Evolutionary conservation across 2,888 invertebrate genomes (phyloP), one percentile per base, ranked within the genome.

Genomic region (Bombylius major): DNA sequence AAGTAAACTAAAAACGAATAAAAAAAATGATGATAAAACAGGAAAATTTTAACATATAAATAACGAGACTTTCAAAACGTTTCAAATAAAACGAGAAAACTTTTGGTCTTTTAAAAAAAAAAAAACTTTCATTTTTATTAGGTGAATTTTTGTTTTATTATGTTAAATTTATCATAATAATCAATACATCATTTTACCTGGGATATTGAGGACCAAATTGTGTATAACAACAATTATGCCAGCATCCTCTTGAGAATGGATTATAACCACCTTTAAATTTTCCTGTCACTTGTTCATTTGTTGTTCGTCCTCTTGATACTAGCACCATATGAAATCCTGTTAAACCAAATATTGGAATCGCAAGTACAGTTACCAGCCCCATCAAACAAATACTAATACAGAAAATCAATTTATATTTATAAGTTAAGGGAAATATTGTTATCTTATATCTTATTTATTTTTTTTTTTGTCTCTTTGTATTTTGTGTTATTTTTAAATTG

Each of bases 221-320:
- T 61, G 92, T 87, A 71, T 92, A 90, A 73, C 90, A 90, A 76
- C 96, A 95, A 76, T 99, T 99, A 69, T 86, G 82, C 82, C 89
- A 88, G 75, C 96, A 98, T 39, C 97, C 97, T 69, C 86, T 81
- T 5, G 94, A 95, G 78, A 98, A 99, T 55, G 99, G 99, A 80
- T 99, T 99, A 76, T 92, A 95, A 46, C 96, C 98, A 55, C 95
- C 95, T 69, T 95, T 92, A 79, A 98, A 99, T 79, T 98, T 98
- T 57, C 97, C 97, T 14, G 99, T 99, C 60, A 99, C 98, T 81
- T 99, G 99, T 78, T 99, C 99, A 77, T 99, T 99, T 62, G 99
- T 99, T 56, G 99, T 99, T 62, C 98, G 82, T 46, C 98, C 99
- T 60, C 97, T 79, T 36, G 94, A 89, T 55, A 99, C 96, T 64